phyloP scores from a whole-genome alignment of 1,140 invertebrate species.

The Prorops nasuta region DNA sequence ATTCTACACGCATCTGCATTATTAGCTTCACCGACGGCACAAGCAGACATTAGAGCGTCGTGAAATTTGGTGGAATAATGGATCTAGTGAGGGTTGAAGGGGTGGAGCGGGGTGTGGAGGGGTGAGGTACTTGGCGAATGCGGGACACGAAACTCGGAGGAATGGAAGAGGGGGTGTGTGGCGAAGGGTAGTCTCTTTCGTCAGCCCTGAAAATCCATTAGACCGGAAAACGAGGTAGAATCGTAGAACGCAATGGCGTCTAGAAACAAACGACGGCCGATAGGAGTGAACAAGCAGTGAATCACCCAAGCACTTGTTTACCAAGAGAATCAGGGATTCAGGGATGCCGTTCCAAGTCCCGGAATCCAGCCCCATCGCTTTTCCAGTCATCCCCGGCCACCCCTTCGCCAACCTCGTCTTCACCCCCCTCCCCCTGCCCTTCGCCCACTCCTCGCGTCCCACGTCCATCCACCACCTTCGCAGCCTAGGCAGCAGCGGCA shows the following conservation, averaged over 20 bases:
- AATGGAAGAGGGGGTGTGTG: too few relatives aligned
- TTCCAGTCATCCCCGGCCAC: conserved; percentile 15
- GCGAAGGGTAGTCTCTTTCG: not conserved
- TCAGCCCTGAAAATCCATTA: conserved; percentile 41
- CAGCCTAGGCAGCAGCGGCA: not conserved
- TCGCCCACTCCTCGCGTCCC: conserved; percentile 15
- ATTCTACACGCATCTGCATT: too few relatives aligned
- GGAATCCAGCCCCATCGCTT: conserved; percentile 37
- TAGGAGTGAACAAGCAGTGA: conserved; percentile 54
- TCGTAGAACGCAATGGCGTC: conserved; percentile 46
- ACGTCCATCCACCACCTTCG: conserved; percentile 1
- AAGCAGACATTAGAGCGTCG: not conserved
- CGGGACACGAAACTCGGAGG: too few relatives aligned
- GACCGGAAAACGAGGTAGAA: conserved; percentile 51
- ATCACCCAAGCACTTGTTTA: conserved; percentile 56
- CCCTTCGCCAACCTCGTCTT: conserved; percentile 6
- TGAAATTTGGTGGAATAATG: not conserved
- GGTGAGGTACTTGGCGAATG: too few relatives aligned
- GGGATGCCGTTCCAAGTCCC: conserved; percentile 40
- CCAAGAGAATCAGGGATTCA: conserved; percentile 53
- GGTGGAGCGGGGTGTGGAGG: too few relatives aligned
- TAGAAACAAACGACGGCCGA: conserved; percentile 53
- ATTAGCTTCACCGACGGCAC: too few relatives aligned
- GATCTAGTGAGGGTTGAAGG: too few relatives aligned
- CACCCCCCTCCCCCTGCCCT: conserved; percentile 5